Evolutionary conservation across 1,140 invertebrate genomes (phyloP), one percentile per base, ranked within the genome.

Genomic region (Maniola jurtina): DNA sequence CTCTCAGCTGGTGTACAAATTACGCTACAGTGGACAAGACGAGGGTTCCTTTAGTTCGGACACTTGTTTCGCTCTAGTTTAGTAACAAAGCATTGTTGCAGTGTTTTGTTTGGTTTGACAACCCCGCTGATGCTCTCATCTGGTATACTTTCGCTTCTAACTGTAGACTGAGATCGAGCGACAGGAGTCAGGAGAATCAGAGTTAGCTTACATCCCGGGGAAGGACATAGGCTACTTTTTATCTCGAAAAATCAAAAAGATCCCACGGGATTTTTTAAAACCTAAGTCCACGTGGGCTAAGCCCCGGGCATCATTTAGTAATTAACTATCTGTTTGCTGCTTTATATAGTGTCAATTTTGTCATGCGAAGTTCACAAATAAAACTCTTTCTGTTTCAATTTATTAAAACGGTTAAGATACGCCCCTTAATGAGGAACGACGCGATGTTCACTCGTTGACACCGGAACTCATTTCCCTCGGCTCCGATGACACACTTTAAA

Each of bases 1-100:
- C 67, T 66, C 70, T 80, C 64, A 60, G 63, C 42, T n/a, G 50
- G 40, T 62, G 58, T 65, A 61, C 47, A 62, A 65, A 65, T 56
- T 66, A 36, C 52, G 45, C 60, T 48, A 14, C 55, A 61, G 57
- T 70, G 45, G 68, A 61, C 52, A 55, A 61, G 45, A 65, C 36
- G 65, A 54, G 25, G 58, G 52, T 52, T 64, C 40, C 59, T 61
- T 52, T 38, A 61, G 54, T 16, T 14, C 33, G 42, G 35, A 14
- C 38, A 54, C 50, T 65, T 50, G 55, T 10, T 55, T 55, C 61
- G 40, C 52, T 61, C 42, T 66, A 61, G 60, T 66, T 66, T 56
- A 61, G 34, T 61, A 61, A 66, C 40, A 66, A 66, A 55, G 36
- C 34, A 66, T 52, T 42, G 14, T 54, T 66, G 36, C 38, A 60